These are phyloP conservation scores for Dicyrtoma fusca DNA, from an alignment of 2,888 invertebrate species.

Conservation along the genomic window DNA sequence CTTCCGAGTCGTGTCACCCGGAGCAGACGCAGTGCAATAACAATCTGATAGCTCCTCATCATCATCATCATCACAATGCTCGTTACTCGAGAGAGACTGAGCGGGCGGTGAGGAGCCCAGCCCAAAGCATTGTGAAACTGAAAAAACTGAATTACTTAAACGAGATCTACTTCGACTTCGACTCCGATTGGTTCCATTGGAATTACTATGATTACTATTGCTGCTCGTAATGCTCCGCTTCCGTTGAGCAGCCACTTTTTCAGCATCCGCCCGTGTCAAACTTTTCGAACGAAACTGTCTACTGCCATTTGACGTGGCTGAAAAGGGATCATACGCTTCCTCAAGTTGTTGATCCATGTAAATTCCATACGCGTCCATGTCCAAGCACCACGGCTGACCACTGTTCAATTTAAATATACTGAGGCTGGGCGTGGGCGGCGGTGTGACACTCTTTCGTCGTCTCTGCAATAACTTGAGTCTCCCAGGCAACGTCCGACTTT, in stretches of 20 bases:
- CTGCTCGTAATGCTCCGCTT: slow-evolving; percentile 38
- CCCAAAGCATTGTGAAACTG: slow-evolving; percentile 52
- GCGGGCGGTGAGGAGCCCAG: slow-evolving; percentile 39
- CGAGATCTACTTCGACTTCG: slow-evolving; percentile 50
- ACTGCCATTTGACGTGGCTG: no score
- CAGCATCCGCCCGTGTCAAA: slow-evolving; percentile 46
- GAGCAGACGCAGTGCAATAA: slow-evolving; percentile 25
- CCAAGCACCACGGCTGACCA: slow-evolving; percentile 53
- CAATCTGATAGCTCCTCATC: slow-evolving; percentile 33
- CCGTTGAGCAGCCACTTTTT: slow-evolving; percentile 22
- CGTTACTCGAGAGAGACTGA: slow-evolving; percentile 7
- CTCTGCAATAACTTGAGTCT: slow-evolving; percentile 39
- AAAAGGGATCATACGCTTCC: slow-evolving; percentile 2
- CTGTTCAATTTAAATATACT: slow-evolving; percentile 50
- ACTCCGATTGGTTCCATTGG: slow-evolving; percentile 36
- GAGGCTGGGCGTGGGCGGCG: slow-evolving; percentile 45
- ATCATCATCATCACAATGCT: slow-evolving; percentile 34
- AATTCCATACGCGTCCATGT: slow-evolving; percentile 53
- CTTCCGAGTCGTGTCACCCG: slow-evolving; percentile 18
- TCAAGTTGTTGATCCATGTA: slow-evolving; percentile 37
- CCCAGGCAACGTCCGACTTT: slow-evolving; percentile 55
- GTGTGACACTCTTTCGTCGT: slow-evolving; percentile 33
- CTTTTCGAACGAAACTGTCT: slow-evolving; percentile 46
- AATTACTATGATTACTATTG: slow-evolving; percentile 36
- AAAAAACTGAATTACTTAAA: slow-evolving; percentile 40